Percentiles rank a stretch among this genome's conserved stretches.
These are phyloP conservation scores for Echinarachnius parma DNA, from an alignment of 53 echinoderm and acorn worm genomes.

Conservation along the genomic window DNA sequence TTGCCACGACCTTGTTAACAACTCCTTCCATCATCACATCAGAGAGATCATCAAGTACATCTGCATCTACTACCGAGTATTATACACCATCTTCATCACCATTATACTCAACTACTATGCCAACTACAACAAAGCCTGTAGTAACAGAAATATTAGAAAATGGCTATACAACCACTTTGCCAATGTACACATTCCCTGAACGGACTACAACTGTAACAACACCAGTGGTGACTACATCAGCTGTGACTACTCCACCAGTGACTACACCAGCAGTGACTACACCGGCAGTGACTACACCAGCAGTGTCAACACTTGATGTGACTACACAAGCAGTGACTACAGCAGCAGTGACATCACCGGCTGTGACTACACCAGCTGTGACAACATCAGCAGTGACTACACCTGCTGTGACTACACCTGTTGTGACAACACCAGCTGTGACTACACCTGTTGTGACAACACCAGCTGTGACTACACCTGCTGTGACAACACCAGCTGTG, in stretches of 20 bases:
- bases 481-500: background rate
- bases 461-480: slow-evolving; percentile 1
- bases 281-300: background rate
- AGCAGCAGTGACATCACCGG: background rate
- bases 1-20: too few relatives aligned
- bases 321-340: slow-evolving; percentile 6
- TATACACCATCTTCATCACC: too few relatives aligned
- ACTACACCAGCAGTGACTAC: background rate
- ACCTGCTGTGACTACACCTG: slow-evolving; percentile 17
- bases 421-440: background rate
- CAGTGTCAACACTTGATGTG: background rate
- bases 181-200: too few relatives aligned
- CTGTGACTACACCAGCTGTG: slow-evolving; percentile 1
- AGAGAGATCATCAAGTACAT: too few relatives aligned
- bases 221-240: slow-evolving; percentile 8
- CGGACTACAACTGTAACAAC: slow-evolving; percentile 3
- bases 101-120: too few relatives aligned
- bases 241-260: background rate
- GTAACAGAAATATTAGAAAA: too few relatives aligned
- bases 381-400: slow-evolving; percentile 10
- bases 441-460: slow-evolving; percentile 14
- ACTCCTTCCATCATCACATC: too few relatives aligned
- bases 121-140: too few relatives aligned
- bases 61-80: too few relatives aligned
- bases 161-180: too few relatives aligned